These are phyloP conservation scores for Pammene aurita DNA, from an alignment of 2,888 invertebrate species.

Conservation along the genomic window DNA sequence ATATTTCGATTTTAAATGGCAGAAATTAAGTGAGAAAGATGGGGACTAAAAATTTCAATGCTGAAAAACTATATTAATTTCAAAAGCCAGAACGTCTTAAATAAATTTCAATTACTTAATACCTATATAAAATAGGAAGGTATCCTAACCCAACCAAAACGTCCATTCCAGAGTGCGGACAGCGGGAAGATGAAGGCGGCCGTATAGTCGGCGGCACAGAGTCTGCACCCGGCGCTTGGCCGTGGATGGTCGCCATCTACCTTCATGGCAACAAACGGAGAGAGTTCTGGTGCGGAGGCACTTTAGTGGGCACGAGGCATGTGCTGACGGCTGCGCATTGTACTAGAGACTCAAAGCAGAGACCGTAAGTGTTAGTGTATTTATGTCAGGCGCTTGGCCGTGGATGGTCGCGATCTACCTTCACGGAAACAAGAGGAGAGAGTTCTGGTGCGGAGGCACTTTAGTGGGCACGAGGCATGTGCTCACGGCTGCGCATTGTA, in stretches of 20 bases:
- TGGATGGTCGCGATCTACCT: neutral
- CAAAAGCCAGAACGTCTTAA: no score
- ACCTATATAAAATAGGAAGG: no score
- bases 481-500: no score
- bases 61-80: no score
- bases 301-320: conserved; percentile 90
- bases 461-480: no score
- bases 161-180: conserved; percentile 87
- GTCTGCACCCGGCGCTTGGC: conserved; percentile 93
- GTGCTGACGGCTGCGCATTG: conserved; percentile 97
- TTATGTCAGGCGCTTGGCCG: neutral
- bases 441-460: no score
- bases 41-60: no score
- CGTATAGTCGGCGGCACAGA: conserved; percentile 96
- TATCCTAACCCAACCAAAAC: neutral
- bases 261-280: conserved; percentile 92
- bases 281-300: conserved; percentile 97
- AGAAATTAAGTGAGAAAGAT: no score
- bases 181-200: conserved; percentile 91
- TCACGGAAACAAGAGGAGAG: no score
- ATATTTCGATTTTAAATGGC: no score
- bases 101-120: no score
- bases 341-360: conserved; percentile 93
- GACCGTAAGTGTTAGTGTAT: conserved; percentile 86
- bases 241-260: conserved; percentile 98